A percentile compares a stretch with the other conserved stretches of the same genome.
Conservation (phyloP, 2,888 invertebrate species). For the Zonitis immaculata region DNA sequence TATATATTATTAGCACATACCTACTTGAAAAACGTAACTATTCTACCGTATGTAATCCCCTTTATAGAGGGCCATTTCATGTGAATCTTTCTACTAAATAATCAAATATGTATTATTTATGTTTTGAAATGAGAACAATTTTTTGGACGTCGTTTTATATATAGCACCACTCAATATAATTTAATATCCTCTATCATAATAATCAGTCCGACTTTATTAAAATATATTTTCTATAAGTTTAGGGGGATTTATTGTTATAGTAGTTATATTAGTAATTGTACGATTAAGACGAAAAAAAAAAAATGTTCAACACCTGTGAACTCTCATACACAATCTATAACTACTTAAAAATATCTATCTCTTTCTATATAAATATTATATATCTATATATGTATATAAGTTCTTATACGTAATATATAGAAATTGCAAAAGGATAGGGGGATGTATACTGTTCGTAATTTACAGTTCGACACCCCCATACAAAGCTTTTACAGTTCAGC, state of each 20-base stretch:
- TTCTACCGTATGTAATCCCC: conserved; percentile 15
- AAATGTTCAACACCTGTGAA: conserved; percentile 25
- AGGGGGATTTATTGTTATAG: too few species aligned
- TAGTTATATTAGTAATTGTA: conserved; percentile 26
- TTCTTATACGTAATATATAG: conserved; percentile 5
- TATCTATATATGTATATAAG: conserved; percentile 9
- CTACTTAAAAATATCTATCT: not conserved
- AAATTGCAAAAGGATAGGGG: conserved; percentile 13
- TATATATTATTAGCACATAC: conserved; percentile 20
- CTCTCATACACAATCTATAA: conserved; percentile 10
- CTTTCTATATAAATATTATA: not conserved
- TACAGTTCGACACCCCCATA: conserved; percentile 38
- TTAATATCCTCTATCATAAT: conserved; percentile 14
- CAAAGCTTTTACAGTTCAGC: conserved; percentile 40
- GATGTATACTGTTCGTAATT: conserved; percentile 30
- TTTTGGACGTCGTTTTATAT: not conserved
- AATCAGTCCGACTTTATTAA: not conserved
- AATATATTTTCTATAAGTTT: not conserved
- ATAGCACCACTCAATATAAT: conserved; percentile 18
- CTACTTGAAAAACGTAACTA: conserved; percentile 14
- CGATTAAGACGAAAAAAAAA: too few species aligned
- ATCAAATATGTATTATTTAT: not conserved
- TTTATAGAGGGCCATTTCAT: conserved; percentile 10
- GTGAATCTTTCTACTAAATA: conserved; percentile 4
- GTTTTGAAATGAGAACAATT: not conserved